Evolutionary conservation across 2,888 invertebrate species (phyloP).

Genomic region (Agriopis marginaria): DNA sequence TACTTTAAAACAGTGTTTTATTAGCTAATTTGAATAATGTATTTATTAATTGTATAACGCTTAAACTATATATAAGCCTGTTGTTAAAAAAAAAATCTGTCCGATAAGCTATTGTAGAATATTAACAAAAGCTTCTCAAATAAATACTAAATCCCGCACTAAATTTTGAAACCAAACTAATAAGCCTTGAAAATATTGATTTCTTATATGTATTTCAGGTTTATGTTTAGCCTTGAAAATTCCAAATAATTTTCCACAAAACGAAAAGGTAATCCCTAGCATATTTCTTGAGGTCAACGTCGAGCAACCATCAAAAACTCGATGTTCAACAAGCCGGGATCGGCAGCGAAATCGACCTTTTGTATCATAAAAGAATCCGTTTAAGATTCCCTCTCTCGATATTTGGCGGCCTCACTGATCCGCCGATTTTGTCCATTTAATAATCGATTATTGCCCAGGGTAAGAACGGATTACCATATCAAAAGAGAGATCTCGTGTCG

Average conservation of each 20-base stretch:
- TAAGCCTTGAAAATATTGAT: too few relatives aligned
- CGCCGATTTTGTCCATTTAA: conserved; percentile 78
- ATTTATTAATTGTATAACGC: too few relatives aligned
- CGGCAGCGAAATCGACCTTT: conserved; percentile 62
- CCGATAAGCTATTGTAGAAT: too few relatives aligned
- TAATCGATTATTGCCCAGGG: conserved; percentile 80
- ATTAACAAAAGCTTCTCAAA: too few relatives aligned
- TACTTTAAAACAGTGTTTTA: too few relatives aligned
- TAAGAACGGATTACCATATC: conserved; percentile 80
- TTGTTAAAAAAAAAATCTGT: too few relatives aligned
- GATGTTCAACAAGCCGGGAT: conserved; percentile 52
- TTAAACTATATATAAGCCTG: too few relatives aligned
- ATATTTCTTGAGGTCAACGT: conserved; percentile 46
- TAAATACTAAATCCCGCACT: too few relatives aligned
- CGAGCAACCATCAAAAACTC: conserved; percentile 47
- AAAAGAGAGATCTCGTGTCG: conserved; percentile 79
- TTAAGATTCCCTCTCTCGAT: conserved; percentile 67
- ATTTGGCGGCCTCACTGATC: conserved; percentile 65
- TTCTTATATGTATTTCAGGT: too few relatives aligned
- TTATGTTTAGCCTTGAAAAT: neutral
- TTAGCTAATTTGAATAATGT: too few relatives aligned
- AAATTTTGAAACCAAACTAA: too few relatives aligned
- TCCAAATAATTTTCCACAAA: neutral
- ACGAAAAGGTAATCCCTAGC: conserved; percentile 38
- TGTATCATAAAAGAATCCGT: conserved; percentile 68